These are phyloP conservation scores for Psittacara wagleri DNA, from an alignment of 2,113 vertebrate genomes.

Conservation along the genomic window DNA sequence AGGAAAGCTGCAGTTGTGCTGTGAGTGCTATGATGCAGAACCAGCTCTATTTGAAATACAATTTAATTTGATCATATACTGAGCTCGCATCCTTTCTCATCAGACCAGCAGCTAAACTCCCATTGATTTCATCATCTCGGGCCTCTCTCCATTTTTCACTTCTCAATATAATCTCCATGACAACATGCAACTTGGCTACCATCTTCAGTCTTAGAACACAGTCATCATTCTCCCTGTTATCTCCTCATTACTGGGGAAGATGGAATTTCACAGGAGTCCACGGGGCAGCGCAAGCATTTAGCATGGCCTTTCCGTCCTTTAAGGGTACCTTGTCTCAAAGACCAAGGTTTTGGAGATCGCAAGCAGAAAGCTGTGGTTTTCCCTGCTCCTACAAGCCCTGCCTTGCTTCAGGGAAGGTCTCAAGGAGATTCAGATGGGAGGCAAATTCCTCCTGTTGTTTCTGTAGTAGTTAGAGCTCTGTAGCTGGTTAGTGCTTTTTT, in stretches of 20 bases:
- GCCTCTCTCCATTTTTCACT: not conserved
- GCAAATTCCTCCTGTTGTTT: not conserved
- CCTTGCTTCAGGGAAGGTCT: not conserved
- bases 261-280: not conserved
- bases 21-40: not conserved
- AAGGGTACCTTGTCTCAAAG: not conserved
- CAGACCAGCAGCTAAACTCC: not conserved
- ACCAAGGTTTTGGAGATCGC: not conserved
- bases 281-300: not conserved
- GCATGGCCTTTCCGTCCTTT: not conserved
- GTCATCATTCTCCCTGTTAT: not conserved
- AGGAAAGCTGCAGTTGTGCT: not conserved
- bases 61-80: not conserved
- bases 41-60: not conserved
- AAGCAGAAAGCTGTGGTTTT: not conserved
- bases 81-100: not conserved
- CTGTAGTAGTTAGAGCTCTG: not conserved
- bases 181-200: not conserved
- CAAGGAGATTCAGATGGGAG: not conserved
- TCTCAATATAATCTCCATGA: not conserved
- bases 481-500: not conserved
- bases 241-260: not conserved
- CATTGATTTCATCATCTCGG: not conserved
- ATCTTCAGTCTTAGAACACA: not conserved
- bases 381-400: not conserved